These are phyloP conservation scores for Microchirus variegatus DNA, from an alignment of 2,797 vertebrate genomes.

Conservation along the genomic window DNA sequence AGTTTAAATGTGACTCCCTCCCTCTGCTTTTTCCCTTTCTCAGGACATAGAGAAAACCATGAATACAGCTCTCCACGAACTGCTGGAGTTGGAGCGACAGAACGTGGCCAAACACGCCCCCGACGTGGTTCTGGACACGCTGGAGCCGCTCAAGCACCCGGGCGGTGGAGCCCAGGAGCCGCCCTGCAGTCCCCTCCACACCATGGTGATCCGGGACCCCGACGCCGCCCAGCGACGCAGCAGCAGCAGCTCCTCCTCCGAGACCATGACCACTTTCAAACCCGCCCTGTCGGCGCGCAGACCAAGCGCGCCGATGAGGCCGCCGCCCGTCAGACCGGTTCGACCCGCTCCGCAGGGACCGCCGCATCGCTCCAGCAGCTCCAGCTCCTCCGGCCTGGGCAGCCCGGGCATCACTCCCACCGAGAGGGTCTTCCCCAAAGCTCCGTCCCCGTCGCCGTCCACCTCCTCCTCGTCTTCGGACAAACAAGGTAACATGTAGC, in stretches of 20 bases:
- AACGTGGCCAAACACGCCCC: conserved; percentile 95
- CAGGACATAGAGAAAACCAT: conserved; percentile 98
- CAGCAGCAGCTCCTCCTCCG: conserved; percentile 89
- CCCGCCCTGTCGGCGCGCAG: conserved; percentile 86
- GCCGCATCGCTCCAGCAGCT: conserved; percentile 91
- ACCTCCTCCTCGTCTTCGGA: conserved; percentile 77
- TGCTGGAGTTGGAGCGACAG: conserved; percentile 94
- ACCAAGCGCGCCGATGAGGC: conserved; percentile 87
- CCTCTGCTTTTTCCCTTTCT: conserved; percentile 19
- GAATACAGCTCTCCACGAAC: conserved; percentile 93
- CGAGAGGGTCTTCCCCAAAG: conserved; percentile 90
- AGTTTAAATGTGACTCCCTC: background rate
- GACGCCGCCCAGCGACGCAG: conserved; percentile 90
- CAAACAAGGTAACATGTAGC: conserved; percentile 79
- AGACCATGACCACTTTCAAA: conserved; percentile 96
- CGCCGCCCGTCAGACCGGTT: conserved; percentile 86
- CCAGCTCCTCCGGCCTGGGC: conserved; percentile 90
- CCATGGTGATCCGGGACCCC: conserved; percentile 93
- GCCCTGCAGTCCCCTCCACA: conserved; percentile 90
- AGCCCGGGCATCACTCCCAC: conserved; percentile 91
- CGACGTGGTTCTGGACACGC: conserved; percentile 93
- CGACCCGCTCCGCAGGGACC: conserved; percentile 78
- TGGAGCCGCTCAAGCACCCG: conserved; percentile 92
- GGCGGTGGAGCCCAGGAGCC: conserved; percentile 61
- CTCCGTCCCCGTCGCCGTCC: conserved; percentile 79